Conservation (phyloP, 2,797 vertebrate genomes). For the Amphiprion clarkii region DNA sequence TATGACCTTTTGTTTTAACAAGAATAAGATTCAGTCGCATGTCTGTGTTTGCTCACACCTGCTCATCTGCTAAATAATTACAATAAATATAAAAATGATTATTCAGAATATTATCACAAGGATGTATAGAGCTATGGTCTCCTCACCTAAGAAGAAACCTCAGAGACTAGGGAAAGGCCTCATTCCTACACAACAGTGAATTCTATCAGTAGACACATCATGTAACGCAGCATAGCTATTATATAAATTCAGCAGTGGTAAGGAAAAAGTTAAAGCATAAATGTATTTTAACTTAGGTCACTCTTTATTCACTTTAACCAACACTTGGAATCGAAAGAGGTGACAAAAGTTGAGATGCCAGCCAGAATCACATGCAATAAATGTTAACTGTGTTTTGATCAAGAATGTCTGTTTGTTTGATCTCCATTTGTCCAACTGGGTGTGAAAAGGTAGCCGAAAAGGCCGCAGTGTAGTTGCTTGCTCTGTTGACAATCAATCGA, state of each 20-base stretch:
- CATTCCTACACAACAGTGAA: slow-evolving; percentile 88
- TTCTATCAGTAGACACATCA: slow-evolving; percentile 88
- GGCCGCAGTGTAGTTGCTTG: too few species aligned
- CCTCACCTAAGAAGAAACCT: slow-evolving; percentile 30
- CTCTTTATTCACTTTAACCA: too few species aligned
- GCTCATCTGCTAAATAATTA: too few species aligned
- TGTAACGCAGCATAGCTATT: slow-evolving; percentile 72
- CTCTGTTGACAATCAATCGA: too few species aligned
- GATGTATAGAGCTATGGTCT: not conserved
- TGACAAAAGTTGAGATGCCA: not conserved
- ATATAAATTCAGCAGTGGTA: not conserved
- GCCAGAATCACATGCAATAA: not conserved
- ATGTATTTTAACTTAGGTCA: not conserved
- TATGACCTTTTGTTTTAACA: too few species aligned
- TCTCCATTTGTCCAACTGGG: slow-evolving; percentile 77
- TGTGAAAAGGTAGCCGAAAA: slow-evolving; percentile 64
- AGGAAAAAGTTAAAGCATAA: not conserved
- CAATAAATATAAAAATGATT: too few species aligned
- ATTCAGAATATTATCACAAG: too few species aligned
- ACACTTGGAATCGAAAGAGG: too few species aligned
- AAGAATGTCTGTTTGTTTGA: slow-evolving; percentile 43
- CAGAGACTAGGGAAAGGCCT: slow-evolving; percentile 84
- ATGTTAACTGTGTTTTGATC: slow-evolving; percentile 19
- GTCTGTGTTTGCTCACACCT: too few species aligned
- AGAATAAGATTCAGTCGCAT: too few species aligned